A percentile compares a stretch with the other conserved stretches of the same genome.
Evolutionary conservation across 1,140 invertebrate species (phyloP).

Genomic region (Pogonomyrmex californicus): DNA sequence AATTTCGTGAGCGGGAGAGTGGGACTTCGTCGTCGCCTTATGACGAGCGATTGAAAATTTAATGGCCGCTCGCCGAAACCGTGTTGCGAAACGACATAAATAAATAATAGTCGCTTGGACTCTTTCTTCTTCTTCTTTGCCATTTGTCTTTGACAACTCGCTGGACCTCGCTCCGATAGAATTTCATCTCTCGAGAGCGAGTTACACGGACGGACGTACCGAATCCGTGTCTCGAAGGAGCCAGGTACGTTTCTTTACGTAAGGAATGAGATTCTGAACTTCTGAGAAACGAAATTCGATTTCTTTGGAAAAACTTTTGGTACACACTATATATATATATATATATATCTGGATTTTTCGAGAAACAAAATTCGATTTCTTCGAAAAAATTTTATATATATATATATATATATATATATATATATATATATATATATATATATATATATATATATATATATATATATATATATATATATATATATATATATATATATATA

Average conservation of each 20-base stretch:
- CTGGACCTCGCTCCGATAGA: not conserved
- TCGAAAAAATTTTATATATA: no score
- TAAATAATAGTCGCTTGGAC: conserved; percentile 8
- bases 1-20: not conserved
- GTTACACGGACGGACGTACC: not conserved
- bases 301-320: not conserved
- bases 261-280: not conserved
- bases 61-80: not conserved
- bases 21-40: not conserved
- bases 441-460: no score
- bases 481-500: no score
- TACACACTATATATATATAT: not conserved
- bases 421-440: no score
- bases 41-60: not conserved
- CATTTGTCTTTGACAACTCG: not conserved
- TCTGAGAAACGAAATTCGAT: not conserved
- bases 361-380: no score
- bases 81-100: not conserved
- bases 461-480: no score
- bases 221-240: not conserved
- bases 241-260: not conserved
- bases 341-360: no score
- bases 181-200: not conserved
- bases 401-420: no score
- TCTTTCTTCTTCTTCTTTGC: not conserved